Evolutionary conservation across 2,113 vertebrate species (phyloP).

Genomic region (Xenopus tropicalis): DNA sequence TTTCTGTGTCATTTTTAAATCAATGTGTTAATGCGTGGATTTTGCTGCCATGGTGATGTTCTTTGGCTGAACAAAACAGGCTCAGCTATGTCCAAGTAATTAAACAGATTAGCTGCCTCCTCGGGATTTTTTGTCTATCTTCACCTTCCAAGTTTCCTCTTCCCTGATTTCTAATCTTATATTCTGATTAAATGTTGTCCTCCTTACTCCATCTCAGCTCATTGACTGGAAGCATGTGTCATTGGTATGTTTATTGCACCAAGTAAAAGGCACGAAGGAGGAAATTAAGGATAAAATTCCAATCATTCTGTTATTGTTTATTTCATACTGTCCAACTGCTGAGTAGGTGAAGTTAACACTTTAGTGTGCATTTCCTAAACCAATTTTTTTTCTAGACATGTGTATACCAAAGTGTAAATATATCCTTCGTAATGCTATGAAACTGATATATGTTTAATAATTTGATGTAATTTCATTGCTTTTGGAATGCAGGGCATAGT

Average conservation of each 20-base stretch:
- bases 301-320: slow-evolving; percentile 4
- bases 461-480: no score
- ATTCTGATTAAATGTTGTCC: slow-evolving; percentile 3
- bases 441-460: no score
- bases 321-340: neutral
- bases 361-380: no score
- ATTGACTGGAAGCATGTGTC: slow-evolving; percentile 8
- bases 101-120: slow-evolving; percentile 18
- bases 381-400: no score
- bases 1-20: no score
- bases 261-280: neutral
- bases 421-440: no score
- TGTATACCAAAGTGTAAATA: no score
- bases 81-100: slow-evolving; percentile 1
- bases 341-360: neutral
- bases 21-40: neutral
- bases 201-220: neutral
- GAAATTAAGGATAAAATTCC: neutral
- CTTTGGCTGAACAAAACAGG: neutral
- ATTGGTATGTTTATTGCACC: neutral
- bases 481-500: no score
- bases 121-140: neutral
- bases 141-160: slow-evolving; percentile 13
- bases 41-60: slow-evolving; percentile 12
- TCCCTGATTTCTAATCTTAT: slow-evolving; percentile 11